Base-by-base conservation (phyloP, 2,888 invertebrate species). In the Thalpophila matura region DNA sequence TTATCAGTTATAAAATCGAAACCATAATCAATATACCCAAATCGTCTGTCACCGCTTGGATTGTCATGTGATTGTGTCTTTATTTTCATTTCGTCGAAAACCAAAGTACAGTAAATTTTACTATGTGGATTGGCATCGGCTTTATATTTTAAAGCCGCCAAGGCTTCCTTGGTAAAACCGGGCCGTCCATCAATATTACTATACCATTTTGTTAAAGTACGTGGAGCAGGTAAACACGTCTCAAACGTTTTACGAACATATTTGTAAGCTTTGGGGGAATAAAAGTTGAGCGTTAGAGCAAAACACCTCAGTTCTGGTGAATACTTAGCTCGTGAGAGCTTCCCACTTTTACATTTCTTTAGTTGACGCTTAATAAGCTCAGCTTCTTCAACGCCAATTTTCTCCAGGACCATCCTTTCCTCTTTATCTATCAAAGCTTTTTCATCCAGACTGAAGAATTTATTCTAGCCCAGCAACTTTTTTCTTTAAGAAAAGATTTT, bases 51-150 rank as follows among this genome's bases (percentile, higher is more conserved):
- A 40, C 38, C 3, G 7, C 3, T 40, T 22, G 38, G 38, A 40
- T 2, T n/a, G 12, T 22, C 20, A 22, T 40, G 20, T 40, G 38
- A 22, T 40, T 40, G 20, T 20, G 20, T 22, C 38, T n/a, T 40
- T 40, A 22, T 40, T 46, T 53, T 54, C 20, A 54, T 60, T 60
- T 60, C 49, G 2, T 49, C 33, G 33, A 42, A 50, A 24, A 50
- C 43, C 24, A 58, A 33, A 37, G 37, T 27, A 9, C 46, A 14
- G 26, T 55, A 55, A 37, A 55, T 35, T 37, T 35, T 45, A 1
- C 10, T 46, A 22, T 54, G 0, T 27, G 37, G 33, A 26, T 43
- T 43, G 38, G 38, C 12, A 20, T 22, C 22, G 22, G 40, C 40
- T 22, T 40, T 40, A 40, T 40, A 40, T 40, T 40, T 40, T 40